Conservation (phyloP, 2,888 invertebrate genomes). For the Mimachlamys varia region DNA sequence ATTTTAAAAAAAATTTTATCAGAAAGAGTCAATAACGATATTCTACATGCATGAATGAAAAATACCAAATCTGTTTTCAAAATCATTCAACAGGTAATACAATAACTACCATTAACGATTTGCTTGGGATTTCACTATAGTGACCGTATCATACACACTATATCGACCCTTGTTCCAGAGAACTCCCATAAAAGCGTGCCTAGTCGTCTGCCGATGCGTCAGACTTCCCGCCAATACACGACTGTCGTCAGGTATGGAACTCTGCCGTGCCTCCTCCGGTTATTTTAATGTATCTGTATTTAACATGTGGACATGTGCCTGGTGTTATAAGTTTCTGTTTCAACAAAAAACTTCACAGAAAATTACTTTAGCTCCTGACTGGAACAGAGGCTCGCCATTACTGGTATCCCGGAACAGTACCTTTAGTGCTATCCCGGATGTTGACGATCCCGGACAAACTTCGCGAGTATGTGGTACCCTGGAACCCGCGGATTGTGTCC, state of each 20-base stretch:
- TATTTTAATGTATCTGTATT: constrained; percentile 54
- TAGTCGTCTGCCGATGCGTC: neutral
- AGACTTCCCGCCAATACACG: neutral
- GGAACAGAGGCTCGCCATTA: constrained; percentile 35
- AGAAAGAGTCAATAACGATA: too few relatives aligned
- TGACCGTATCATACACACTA: neutral
- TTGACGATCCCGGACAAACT: constrained; percentile 57
- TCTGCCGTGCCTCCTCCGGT: constrained; percentile 54
- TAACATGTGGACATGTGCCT: constrained; percentile 61
- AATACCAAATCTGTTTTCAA: too few relatives aligned
- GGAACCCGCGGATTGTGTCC: constrained; percentile 56
- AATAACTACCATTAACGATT: neutral
- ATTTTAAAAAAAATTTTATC: too few relatives aligned
- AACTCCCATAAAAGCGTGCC: neutral
- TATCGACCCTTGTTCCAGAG: neutral
- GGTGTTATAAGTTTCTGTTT: constrained; percentile 68
- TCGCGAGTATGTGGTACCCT: constrained; percentile 57
- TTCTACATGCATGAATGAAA: too few relatives aligned
- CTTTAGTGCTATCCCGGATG: constrained; percentile 54
- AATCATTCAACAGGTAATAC: too few relatives aligned
- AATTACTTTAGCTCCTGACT: constrained; percentile 38
- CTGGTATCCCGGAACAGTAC: neutral
- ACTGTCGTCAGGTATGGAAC: neutral
- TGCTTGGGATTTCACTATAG: neutral
- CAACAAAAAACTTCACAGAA: constrained; percentile 47